Base-by-base conservation (phyloP, 2,797 vertebrate genomes). In the Coreius guichenoti region DNA sequence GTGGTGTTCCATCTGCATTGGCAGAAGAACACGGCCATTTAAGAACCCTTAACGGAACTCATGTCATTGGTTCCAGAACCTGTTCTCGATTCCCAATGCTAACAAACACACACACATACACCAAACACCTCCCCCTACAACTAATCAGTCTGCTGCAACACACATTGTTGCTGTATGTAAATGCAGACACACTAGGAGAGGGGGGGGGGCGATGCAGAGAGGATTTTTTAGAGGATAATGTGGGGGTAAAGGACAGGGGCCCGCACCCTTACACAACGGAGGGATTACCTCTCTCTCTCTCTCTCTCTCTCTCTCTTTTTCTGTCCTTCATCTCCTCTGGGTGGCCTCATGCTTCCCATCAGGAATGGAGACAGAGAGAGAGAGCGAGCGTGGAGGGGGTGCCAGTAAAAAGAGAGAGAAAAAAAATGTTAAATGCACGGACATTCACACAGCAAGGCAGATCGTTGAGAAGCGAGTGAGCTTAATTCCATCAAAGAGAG, bases 401-500 rank as follows among this genome's bases (percentile, higher is more conserved):
- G 76, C 67, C 72, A 80, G 77, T 47, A 63, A 67, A 61, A 47
- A 45, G 76, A 79, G 29, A 81, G 82, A 23, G 72, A 83, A 54
- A 85, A 78, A 89, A 96, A 95, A 93, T 91, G 92, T 96, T 98
- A 96, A 97, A 95, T 93, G 88, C 96, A 94, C 90, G 93, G 96
- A 98, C 96, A 96, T 97, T 98, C 97, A 97, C 96, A 97, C 96
- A 94, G 93, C 96, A 84, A 73, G 96, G 94, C 96, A 2, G 54
- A 79, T 79, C 67, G 67, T 33, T 79, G 74, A 84, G 76, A 96
- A 95, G 96, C 94, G 91, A 95, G 95, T 96, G 96, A 96, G 95
- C 95, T 96, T 99, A 99, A 99, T 98, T 97, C 98, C 98, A 98
- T 99, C 98, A 99, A 99, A 99, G 98, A 98, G 97, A 96, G 76